These are phyloP conservation scores for Dicrurus megarhynchus DNA, from an alignment of 2,113 vertebrate species.

Conservation along the genomic window DNA sequence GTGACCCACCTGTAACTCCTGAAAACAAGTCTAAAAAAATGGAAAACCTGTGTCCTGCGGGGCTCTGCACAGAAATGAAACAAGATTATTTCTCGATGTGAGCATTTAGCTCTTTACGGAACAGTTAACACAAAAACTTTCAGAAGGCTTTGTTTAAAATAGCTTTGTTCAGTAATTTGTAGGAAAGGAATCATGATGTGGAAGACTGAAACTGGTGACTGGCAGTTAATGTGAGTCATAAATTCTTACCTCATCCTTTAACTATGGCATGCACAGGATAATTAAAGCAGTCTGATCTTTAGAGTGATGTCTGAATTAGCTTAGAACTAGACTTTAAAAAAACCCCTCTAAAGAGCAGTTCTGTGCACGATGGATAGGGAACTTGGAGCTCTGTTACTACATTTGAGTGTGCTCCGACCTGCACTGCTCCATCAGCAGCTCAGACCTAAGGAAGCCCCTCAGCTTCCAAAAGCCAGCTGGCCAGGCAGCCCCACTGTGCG, in stretches of 20 bases:
- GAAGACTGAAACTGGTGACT: constrained; percentile 29
- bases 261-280: constrained; percentile 25
- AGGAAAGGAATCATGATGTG: background rate
- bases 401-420: background rate
- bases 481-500: background rate
- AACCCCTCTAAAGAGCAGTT: background rate
- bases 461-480: background rate
- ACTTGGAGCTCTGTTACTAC: background rate
- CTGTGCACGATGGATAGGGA: constrained; percentile 5
- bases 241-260: constrained; percentile 58
- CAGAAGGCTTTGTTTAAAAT: background rate
- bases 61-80: background rate
- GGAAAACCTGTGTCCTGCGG: background rate
- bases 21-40: background rate
- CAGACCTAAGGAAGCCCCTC: background rate
- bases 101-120: background rate
- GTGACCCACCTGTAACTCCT: background rate
- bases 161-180: background rate
- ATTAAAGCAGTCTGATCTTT: constrained; percentile 64
- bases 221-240: constrained; percentile 46
- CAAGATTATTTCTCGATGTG: background rate
- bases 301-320: constrained; percentile 39
- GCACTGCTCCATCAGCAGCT: background rate
- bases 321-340: background rate
- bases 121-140: background rate